Conservation (phyloP, 1,140 invertebrate species). For the Parasteatoda tepidariorum region DNA sequence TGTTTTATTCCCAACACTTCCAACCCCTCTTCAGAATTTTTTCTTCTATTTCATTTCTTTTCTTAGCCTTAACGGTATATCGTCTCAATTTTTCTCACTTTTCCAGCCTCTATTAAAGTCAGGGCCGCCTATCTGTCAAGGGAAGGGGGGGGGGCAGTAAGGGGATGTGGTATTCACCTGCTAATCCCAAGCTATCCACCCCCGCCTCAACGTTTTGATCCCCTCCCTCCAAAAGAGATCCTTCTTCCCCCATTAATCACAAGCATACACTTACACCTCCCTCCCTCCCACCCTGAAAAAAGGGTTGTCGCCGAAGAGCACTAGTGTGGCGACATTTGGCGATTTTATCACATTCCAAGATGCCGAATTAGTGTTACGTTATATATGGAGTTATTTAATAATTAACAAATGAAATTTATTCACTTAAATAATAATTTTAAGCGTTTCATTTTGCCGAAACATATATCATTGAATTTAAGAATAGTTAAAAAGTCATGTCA, state of each 20-base stretch:
- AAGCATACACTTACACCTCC: neutral
- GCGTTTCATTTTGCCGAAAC: too few relatives aligned
- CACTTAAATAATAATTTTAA: too few relatives aligned
- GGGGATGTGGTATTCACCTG: neutral
- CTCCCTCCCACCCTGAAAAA: neutral
- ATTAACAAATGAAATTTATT: too few relatives aligned
- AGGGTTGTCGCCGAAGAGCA: too few relatives aligned
- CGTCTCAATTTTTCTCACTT: constrained; percentile 26
- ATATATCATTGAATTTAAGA: too few relatives aligned
- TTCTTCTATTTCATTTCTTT: neutral
- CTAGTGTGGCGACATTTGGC: too few relatives aligned
- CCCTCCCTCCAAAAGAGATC: constrained; percentile 13
- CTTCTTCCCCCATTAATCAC: constrained; percentile 21
- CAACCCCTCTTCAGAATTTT: too few relatives aligned
- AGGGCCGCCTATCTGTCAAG: constrained; percentile 21
- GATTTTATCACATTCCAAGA: too few relatives aligned
- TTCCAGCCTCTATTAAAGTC: constrained; percentile 21
- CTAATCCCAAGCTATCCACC: constrained; percentile 12
- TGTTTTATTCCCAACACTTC: neutral
- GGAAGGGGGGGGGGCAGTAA: neutral
- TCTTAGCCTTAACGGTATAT: constrained; percentile 7
- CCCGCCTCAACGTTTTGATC: constrained; percentile 18
- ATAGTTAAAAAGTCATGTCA: too few relatives aligned
- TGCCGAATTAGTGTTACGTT: too few relatives aligned
- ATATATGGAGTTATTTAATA: too few relatives aligned